Conservation (phyloP, 2,888 invertebrate species). For the Sesia bembeciformis region DNA sequence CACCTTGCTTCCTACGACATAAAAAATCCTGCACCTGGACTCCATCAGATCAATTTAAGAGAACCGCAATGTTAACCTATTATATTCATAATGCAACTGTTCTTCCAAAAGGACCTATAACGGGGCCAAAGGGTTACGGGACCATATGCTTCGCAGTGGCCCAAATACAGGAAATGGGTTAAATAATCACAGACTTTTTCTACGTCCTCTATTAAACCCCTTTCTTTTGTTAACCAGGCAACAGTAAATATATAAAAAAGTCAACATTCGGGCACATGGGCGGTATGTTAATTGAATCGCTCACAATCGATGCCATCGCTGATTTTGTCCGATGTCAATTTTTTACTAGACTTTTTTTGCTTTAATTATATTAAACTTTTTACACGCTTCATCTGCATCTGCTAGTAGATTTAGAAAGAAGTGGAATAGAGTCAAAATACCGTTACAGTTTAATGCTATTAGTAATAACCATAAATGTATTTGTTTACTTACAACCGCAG, state of each 20-base stretch:
- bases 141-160: constrained; percentile 47
- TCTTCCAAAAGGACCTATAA: constrained; percentile 46
- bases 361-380: too few species aligned
- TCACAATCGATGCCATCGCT: constrained; percentile 33
- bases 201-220: constrained; percentile 53
- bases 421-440: too few species aligned
- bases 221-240: constrained; percentile 49
- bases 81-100: constrained; percentile 62
- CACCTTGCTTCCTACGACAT: not conserved
- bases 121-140: constrained; percentile 71
- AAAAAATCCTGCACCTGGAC: constrained; percentile 47
- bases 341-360: not conserved
- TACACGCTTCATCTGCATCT: too few species aligned
- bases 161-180: constrained; percentile 67
- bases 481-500: too few species aligned
- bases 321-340: constrained; percentile 12
- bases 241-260: constrained; percentile 43
- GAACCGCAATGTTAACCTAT: constrained; percentile 21
- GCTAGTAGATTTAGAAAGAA: too few species aligned
- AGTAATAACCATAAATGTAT: too few species aligned
- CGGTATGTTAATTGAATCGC: constrained; percentile 52
- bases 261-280: constrained; percentile 48
- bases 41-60: constrained; percentile 22
- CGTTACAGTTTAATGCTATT: too few species aligned
- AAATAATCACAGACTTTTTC: constrained; percentile 63